phyloP scores from a whole-genome alignment of 2,797 vertebrate genomes.

The Pachyuromys duprasi region DNA sequence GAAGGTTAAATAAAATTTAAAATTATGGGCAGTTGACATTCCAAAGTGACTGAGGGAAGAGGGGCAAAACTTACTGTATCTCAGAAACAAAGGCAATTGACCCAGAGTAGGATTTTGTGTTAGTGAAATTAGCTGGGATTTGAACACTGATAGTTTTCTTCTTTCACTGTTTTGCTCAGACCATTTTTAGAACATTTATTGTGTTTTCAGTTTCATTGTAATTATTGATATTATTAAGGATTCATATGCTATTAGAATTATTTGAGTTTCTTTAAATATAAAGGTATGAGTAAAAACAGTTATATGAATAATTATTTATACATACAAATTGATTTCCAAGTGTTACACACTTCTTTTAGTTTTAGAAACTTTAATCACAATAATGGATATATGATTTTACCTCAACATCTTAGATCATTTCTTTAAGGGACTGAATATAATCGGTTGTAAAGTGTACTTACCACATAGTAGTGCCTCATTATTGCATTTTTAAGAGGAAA shows the following conservation, averaged over 20 bases:
- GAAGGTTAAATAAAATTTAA: not conserved
- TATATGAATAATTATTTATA: not conserved
- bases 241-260: not conserved
- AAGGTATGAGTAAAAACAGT: not conserved
- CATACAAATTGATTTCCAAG: not conserved
- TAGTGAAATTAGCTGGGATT: conserved; percentile 26
- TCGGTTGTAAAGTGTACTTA: not conserved
- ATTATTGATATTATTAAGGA: conserved; percentile 6
- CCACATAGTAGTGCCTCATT: not conserved
- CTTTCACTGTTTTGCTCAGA: not conserved
- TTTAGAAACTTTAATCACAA: not conserved
- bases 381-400: not conserved
- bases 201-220: not conserved
- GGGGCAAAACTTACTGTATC: not conserved
- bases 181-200: not conserved
- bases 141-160: not conserved
- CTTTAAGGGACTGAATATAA: not conserved
- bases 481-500: conserved; percentile 18
- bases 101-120: not conserved
- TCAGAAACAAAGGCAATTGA: not conserved
- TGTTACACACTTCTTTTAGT: not conserved
- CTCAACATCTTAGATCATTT: conserved; percentile 1
- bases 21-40: not conserved
- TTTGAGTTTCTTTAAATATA: not conserved
- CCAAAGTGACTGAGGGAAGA: not conserved